These are phyloP conservation scores for Eucera pruinosa DNA, from an alignment of 2,888 invertebrate species.

Conservation along the genomic window DNA sequence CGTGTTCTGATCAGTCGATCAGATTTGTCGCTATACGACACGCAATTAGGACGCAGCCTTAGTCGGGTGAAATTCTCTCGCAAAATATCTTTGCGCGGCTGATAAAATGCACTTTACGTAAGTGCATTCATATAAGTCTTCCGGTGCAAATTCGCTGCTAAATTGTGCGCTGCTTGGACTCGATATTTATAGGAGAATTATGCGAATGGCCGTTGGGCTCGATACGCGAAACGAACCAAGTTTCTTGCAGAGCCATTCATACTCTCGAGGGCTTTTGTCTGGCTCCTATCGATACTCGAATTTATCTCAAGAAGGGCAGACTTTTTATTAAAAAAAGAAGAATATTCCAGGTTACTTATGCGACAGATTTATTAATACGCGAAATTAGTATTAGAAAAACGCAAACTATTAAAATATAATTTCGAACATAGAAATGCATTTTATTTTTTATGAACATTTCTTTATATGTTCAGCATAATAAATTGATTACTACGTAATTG, in stretches of 20 bases:
- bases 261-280: constrained; percentile 34
- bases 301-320: neutral
- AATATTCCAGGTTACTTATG: constrained; percentile 1
- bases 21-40: neutral
- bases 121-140: constrained; percentile 58
- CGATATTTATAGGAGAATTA: constrained; percentile 67
- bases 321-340: neutral
- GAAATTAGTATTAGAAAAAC: too few species aligned
- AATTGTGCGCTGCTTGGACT: constrained; percentile 48
- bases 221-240: constrained; percentile 53
- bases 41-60: neutral
- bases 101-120: constrained; percentile 55
- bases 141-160: constrained; percentile 59
- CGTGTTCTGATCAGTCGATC: neutral
- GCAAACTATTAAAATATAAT: too few species aligned
- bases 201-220: constrained; percentile 50
- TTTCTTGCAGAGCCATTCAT: constrained; percentile 40
- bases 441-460: too few species aligned
- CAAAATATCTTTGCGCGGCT: constrained; percentile 26
- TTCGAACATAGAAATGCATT: too few species aligned
- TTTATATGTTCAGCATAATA: too few species aligned
- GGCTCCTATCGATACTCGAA: constrained; percentile 34
- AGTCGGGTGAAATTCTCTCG: constrained; percentile 24
- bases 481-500: too few species aligned
- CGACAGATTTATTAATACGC: constrained; percentile 15